Conservation (phyloP, 2,113 vertebrate species). For the Passer montanus region DNA sequence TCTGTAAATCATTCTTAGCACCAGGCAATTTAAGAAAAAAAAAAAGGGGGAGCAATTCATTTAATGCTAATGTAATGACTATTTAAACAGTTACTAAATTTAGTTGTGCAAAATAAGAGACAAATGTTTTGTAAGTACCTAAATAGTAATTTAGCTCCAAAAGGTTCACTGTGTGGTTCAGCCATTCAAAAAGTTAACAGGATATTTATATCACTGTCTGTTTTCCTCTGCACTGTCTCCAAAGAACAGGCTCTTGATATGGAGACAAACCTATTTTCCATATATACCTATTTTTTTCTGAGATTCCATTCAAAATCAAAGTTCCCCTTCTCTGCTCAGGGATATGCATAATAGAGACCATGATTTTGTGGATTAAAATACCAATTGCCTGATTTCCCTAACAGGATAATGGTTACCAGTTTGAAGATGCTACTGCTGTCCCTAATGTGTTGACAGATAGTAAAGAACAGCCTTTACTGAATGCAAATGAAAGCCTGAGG, state of each 20-base stretch:
- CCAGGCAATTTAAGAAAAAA: not conserved
- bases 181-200: not conserved
- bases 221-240: not conserved
- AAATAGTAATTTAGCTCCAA: not conserved
- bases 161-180: not conserved
- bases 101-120: not conserved
- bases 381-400: not conserved
- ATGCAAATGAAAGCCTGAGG: constrained; percentile 4
- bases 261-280: not conserved
- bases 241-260: not conserved
- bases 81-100: not conserved
- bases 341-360: not conserved
- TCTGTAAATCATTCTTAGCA: not conserved
- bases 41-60: not conserved
- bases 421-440: not conserved
- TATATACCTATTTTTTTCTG: not conserved
- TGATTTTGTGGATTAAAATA: constrained; percentile 7
- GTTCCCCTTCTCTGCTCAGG: not conserved
- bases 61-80: not conserved
- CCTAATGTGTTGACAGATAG: not conserved
- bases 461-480: constrained; percentile 1
- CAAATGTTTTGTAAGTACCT: not conserved
- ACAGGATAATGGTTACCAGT: not conserved
- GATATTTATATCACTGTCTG: not conserved
- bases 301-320: not conserved